Conservation (phyloP, 2,113 vertebrate species). For the Hemiprocne comata region DNA sequence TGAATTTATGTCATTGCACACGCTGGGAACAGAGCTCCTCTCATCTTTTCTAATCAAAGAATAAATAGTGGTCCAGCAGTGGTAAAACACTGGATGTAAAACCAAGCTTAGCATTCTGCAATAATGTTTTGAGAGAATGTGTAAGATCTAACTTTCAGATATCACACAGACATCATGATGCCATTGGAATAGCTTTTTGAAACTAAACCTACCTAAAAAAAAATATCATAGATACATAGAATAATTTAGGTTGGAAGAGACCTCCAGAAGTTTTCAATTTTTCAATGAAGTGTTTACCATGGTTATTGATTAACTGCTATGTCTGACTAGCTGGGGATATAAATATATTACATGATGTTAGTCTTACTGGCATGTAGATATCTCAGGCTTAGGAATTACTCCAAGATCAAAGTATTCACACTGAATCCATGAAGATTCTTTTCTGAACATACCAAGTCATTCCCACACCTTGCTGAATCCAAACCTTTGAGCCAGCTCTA, state of each 20-base stretch:
- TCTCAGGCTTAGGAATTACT: not conserved
- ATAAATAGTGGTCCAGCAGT: not conserved
- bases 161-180: not conserved
- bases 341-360: not conserved
- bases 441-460: not conserved
- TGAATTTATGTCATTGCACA: not conserved
- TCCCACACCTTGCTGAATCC: not conserved
- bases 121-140: not conserved
- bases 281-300: not conserved
- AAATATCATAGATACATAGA: not conserved
- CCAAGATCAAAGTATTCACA: not conserved
- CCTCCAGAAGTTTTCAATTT: conserved; percentile 25
- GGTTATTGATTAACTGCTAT: not conserved
- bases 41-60: not conserved
- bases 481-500: not conserved
- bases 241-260: not conserved
- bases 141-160: not conserved
- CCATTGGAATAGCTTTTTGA: not conserved
- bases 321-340: not conserved
- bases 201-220: conserved; percentile 15
- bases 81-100: not conserved
- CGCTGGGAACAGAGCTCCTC: not conserved
- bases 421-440: not conserved
- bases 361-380: not conserved
- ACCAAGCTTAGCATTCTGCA: not conserved